Conservation (phyloP, 2,888 invertebrate species). For the Eumerus sabulonum region DNA sequence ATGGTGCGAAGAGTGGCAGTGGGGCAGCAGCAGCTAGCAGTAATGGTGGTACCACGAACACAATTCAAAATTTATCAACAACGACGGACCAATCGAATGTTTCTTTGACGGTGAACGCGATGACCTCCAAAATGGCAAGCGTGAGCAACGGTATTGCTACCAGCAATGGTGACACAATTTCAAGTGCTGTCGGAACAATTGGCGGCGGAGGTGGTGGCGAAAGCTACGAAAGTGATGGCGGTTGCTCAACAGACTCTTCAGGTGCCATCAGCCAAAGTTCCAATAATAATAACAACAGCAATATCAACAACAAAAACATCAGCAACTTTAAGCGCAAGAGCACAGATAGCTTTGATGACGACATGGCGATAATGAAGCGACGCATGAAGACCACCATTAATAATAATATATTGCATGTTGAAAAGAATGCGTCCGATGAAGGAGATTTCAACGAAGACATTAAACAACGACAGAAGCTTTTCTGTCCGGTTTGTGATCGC, state of each 20-base stretch:
- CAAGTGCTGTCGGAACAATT: constrained; percentile 25
- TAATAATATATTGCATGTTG: constrained; percentile 68
- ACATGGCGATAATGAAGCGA: constrained; percentile 73
- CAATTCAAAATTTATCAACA: constrained; percentile 41
- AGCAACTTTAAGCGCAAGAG: constrained; percentile 73
- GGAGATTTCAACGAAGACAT: constrained; percentile 35
- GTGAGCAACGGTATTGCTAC: constrained; percentile 69
- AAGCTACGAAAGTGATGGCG: constrained; percentile 82
- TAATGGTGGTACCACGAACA: constrained; percentile 55
- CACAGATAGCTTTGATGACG: constrained; percentile 72
- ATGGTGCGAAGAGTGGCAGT: constrained; percentile 69
- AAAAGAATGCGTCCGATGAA: constrained; percentile 43
- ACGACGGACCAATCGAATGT: constrained; percentile 50
- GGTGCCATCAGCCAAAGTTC: constrained; percentile 76
- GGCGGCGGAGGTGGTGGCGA: constrained; percentile 73
- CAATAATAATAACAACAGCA: constrained; percentile 77
- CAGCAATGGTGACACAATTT: constrained; percentile 69
- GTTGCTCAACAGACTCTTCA: constrained; percentile 80
- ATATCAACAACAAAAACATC: constrained; percentile 75
- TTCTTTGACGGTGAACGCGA: constrained; percentile 25
- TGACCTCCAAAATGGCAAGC: constrained; percentile 56
- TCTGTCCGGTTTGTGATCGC: constrained; percentile 84
- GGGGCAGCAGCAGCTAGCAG: constrained; percentile 53
- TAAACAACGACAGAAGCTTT: constrained; percentile 72
- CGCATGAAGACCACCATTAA: constrained; percentile 75